These are phyloP conservation scores for Chionomys nivalis DNA, from an alignment of 2,113 vertebrate genomes.

Conservation along the genomic window DNA sequence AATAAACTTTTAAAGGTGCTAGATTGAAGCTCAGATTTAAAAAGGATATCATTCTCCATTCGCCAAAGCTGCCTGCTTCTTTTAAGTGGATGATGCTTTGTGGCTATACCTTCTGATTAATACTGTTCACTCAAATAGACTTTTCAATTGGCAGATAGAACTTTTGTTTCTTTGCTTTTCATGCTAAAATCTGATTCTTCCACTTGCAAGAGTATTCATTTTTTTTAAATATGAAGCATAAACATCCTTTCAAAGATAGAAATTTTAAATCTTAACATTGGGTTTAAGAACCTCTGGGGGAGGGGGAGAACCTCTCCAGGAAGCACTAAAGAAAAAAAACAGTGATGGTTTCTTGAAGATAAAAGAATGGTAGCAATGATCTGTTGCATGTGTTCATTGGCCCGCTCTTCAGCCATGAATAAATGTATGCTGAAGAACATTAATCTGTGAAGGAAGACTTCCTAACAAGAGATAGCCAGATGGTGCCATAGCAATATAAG, in stretches of 20 bases:
- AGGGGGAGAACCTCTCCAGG: conserved; percentile 43
- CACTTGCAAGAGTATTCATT: conserved; percentile 12
- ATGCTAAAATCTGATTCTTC: conserved; percentile 43
- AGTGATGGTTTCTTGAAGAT: conserved; percentile 56
- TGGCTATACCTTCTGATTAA: conserved; percentile 74
- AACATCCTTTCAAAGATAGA: background rate
- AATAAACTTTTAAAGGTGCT: conserved; percentile 78
- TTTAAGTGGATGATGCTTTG: conserved; percentile 69
- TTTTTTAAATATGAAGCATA: conserved; percentile 46
- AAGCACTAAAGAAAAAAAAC: background rate
- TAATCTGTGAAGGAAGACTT: conserved; percentile 72
- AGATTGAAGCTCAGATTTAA: conserved; percentile 68
- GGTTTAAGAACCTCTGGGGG: conserved; percentile 48
- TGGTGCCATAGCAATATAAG: conserved; percentile 74
- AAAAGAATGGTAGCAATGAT: conserved; percentile 59
- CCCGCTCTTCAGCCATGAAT: conserved; percentile 64
- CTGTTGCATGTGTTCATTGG: conserved; percentile 49
- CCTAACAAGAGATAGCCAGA: conserved; percentile 79
- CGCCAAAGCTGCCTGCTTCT: conserved; percentile 54
- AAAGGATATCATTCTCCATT: conserved; percentile 71
- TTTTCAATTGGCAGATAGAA: conserved; percentile 55
- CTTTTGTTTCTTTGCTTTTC: conserved; percentile 50
- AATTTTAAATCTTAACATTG: conserved; percentile 56
- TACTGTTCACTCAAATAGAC: conserved; percentile 42
- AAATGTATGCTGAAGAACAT: conserved; percentile 75